A percentile compares a stretch with the other conserved stretches of the same genome.
These are phyloP conservation scores for Carettochelys insculpta DNA, from an alignment of 2,113 vertebrate genomes.

Conservation along the genomic window DNA sequence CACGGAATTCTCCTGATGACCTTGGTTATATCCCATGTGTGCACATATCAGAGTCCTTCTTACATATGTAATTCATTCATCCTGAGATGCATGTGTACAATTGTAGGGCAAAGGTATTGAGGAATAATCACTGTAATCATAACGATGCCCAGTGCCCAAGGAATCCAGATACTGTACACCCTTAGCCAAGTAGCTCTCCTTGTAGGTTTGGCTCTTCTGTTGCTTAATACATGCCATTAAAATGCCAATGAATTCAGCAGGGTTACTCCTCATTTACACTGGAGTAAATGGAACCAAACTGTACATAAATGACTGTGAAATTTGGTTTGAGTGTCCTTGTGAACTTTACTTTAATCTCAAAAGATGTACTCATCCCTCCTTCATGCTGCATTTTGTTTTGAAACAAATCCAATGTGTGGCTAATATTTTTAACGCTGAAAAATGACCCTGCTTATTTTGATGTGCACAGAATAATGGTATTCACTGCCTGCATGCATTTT, in stretches of 20 bases:
- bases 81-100: not conserved
- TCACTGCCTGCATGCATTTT: constrained; percentile 33
- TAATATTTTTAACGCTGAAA: constrained; percentile 22
- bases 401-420: constrained; percentile 6
- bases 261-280: constrained; percentile 45
- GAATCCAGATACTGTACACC: constrained; percentile 50
- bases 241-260: constrained; percentile 1
- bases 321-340: not conserved
- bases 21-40: not conserved
- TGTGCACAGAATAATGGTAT: constrained; percentile 55
- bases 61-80: constrained; percentile 3
- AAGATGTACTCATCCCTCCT: not conserved
- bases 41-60: not conserved
- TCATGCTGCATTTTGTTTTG: not conserved
- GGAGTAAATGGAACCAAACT: constrained; percentile 45
- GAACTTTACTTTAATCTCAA: constrained; percentile 34
- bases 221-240: not conserved
- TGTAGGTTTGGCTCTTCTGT: not conserved
- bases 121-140: not conserved
- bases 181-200: not conserved
- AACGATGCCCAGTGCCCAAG: not conserved
- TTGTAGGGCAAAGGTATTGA: not conserved
- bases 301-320: constrained; percentile 43
- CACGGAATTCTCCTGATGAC: not conserved
- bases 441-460: constrained; percentile 67